Conservation (phyloP, 2,113 vertebrate species). For the Burhinus oedicnemus region DNA sequence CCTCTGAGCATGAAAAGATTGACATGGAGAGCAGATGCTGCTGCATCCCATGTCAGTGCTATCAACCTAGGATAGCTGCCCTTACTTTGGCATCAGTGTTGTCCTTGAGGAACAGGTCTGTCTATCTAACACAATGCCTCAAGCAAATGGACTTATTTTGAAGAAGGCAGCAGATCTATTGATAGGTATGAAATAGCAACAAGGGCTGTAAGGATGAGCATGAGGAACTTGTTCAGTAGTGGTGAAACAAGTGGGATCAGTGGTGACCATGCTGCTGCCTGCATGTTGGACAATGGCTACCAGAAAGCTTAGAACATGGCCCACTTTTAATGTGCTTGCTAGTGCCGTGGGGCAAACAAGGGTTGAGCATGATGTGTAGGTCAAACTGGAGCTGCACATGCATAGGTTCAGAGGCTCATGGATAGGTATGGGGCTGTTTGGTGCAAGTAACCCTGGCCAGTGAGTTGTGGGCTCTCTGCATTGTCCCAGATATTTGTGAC, state of each 20-base stretch:
- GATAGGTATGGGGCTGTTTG: neutral
- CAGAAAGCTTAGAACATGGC: neutral
- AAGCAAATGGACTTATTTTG: neutral
- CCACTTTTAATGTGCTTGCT: neutral
- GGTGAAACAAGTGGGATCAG: neutral
- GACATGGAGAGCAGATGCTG: no score
- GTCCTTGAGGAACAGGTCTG: neutral
- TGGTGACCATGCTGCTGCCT: neutral
- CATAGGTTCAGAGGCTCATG: neutral
- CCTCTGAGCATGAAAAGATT: no score
- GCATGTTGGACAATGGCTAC: neutral
- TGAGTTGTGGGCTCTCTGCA: neutral
- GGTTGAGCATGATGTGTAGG: neutral
- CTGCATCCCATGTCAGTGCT: neutral
- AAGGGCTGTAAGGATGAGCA: neutral
- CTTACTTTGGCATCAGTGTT: neutral
- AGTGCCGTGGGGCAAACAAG: neutral
- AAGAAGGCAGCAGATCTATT: neutral
- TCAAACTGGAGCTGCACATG: neutral
- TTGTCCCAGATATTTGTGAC: neutral
- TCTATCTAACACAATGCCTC: neutral
- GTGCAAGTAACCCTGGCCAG: neutral
- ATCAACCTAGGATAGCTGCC: neutral
- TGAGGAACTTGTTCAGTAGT: neutral
- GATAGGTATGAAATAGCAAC: neutral